Conservation (phyloP, 2,888 invertebrate species). For the Epinotia brunnichana region DNA sequence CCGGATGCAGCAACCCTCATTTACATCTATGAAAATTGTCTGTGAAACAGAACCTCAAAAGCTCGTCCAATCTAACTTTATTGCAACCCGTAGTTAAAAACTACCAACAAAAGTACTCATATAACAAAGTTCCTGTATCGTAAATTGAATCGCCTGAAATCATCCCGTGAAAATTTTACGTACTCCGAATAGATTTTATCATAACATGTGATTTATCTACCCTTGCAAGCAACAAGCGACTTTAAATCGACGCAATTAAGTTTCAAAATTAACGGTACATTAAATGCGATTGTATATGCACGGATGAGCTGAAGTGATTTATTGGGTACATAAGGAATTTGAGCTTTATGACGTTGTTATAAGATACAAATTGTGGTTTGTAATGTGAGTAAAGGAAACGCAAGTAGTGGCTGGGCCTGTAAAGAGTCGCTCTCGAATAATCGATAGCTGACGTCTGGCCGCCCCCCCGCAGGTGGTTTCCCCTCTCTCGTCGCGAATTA, state of each 20-base stretch:
- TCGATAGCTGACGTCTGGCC: conserved; percentile 83
- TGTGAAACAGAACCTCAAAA: neutral
- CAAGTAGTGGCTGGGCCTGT: conserved; percentile 64
- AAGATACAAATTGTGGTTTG: conserved; percentile 60
- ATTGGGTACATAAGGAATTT: conserved; percentile 54
- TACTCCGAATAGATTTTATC: conserved; percentile 66
- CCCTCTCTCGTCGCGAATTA: conserved; percentile 61
- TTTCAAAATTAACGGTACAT: conserved; percentile 52
- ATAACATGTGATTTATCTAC: conserved; percentile 45
- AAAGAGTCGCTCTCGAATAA: conserved; percentile 79
- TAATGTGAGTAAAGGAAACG: conserved; percentile 64
- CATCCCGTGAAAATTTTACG: conserved; percentile 68
- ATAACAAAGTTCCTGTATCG: conserved; percentile 49
- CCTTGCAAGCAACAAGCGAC: conserved; percentile 52
- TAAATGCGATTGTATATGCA: conserved; percentile 55
- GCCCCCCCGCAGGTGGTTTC: conserved; percentile 65
- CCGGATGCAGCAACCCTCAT: neutral
- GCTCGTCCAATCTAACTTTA: conserved; percentile 5
- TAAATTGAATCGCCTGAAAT: conserved; percentile 66
- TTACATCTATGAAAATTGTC: neutral
- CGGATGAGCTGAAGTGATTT: conserved; percentile 71
- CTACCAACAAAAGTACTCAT: conserved; percentile 35
- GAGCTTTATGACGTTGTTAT: conserved; percentile 53
- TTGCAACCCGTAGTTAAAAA: conserved; percentile 28
- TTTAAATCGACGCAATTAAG: conserved; percentile 53